Percentiles rank a stretch among this genome's conserved stretches.
These are phyloP conservation scores for Tachyglossus aculeatus DNA, from an alignment of 2,797 vertebrate genomes.

Conservation along the genomic window DNA sequence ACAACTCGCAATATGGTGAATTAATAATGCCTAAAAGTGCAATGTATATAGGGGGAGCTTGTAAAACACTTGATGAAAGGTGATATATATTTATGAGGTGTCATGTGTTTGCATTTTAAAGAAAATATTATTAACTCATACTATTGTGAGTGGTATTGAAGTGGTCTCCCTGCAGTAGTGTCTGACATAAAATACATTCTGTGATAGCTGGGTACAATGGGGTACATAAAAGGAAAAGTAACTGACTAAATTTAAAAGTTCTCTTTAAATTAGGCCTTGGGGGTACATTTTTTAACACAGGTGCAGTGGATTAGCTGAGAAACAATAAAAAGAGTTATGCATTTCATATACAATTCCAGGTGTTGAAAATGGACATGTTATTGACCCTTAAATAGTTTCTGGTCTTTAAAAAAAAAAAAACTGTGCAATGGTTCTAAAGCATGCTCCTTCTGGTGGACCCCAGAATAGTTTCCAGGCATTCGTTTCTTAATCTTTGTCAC, in stretches of 20 bases:
- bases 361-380: slow-evolving; percentile 46
- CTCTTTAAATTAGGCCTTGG: slow-evolving; percentile 24
- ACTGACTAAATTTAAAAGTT: slow-evolving; percentile 55
- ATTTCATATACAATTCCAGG: slow-evolving; percentile 43
- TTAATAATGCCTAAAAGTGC: slow-evolving; percentile 61
- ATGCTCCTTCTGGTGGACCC: too few relatives aligned
- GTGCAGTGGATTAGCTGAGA: slow-evolving; percentile 53
- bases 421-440: too few relatives aligned
- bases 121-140: slow-evolving; percentile 51
- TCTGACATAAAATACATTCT: slow-evolving; percentile 52
- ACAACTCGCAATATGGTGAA: slow-evolving; percentile 54
- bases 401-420: too few relatives aligned
- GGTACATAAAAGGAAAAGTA: slow-evolving; percentile 51
- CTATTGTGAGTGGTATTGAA: slow-evolving; percentile 44
- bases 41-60: slow-evolving; percentile 47
- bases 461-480: too few relatives aligned
- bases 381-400: slow-evolving; percentile 52
- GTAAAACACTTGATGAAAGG: slow-evolving; percentile 52
- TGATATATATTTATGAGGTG: slow-evolving; percentile 59
- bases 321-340: slow-evolving; percentile 50
- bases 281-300: slow-evolving; percentile 44
- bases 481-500: too few relatives aligned
- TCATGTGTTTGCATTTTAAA: slow-evolving; percentile 61
- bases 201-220: slow-evolving; percentile 38
- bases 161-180: slow-evolving; percentile 44